These are phyloP conservation scores for Leptopilina myrica DNA, from an alignment of 2,888 invertebrate species.

Conservation along the genomic window DNA sequence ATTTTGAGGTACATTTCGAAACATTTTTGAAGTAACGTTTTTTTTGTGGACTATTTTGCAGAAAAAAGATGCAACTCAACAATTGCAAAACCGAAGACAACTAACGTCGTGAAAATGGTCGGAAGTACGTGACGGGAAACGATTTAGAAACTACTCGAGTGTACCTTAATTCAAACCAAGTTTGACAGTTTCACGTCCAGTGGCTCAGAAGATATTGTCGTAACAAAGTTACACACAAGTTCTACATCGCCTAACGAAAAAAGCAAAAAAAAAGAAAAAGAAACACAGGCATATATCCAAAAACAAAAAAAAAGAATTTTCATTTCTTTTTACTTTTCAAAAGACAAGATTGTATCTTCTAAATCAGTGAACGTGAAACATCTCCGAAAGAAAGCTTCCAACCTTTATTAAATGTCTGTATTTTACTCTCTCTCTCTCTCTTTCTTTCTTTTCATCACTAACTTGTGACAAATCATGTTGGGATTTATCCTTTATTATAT, in stretches of 20 bases:
- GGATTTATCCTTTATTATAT: background rate
- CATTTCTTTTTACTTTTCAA: constrained; percentile 3
- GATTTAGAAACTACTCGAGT: constrained; percentile 30
- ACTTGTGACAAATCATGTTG: constrained; percentile 12
- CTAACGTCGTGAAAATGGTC: constrained; percentile 29
- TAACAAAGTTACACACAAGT: constrained; percentile 35
- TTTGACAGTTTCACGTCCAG: constrained; percentile 34
- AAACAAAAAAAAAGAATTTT: background rate
- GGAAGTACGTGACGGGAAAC: constrained; percentile 34
- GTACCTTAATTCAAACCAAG: constrained; percentile 29
- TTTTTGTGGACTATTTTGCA: background rate
- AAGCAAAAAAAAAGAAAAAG: background rate
- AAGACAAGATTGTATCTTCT: constrained; percentile 7
- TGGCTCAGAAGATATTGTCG: constrained; percentile 40
- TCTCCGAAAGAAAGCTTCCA: background rate
- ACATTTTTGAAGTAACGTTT: too few species aligned
- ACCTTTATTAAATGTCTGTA: background rate
- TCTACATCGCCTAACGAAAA: constrained; percentile 9
- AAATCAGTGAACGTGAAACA: constrained; percentile 23
- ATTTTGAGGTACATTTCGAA: too few species aligned
- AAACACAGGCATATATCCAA: background rate
- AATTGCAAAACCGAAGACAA: constrained; percentile 35
- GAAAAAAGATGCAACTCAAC: constrained; percentile 6
- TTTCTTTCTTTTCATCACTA: background rate
- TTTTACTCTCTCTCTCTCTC: too few species aligned